Evolutionary conservation across 1,140 invertebrate species (phyloP).

Genomic region (Atopsyche davidsoni): DNA sequence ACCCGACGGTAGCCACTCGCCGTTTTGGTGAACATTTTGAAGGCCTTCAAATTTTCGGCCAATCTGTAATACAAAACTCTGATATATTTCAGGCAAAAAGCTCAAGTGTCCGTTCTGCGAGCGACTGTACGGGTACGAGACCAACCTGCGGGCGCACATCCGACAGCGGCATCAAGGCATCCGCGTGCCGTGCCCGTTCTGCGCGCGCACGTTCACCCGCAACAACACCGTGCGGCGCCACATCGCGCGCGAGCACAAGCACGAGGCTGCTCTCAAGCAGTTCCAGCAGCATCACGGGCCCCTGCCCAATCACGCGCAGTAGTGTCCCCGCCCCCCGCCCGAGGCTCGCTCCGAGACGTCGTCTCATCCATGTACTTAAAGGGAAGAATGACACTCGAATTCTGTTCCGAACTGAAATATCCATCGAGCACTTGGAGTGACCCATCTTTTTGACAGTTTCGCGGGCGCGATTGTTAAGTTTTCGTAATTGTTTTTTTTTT

Average conservation of each 20-base stretch:
- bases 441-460: no score
- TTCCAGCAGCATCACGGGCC: constrained; percentile 54
- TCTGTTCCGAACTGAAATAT: not conserved
- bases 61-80: not conserved
- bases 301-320: constrained; percentile 54
- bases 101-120: constrained; percentile 88
- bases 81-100: constrained; percentile 66
- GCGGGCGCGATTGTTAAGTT: constrained; percentile 5
- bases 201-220: constrained; percentile 82
- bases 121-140: constrained; percentile 87
- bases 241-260: constrained; percentile 80
- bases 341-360: constrained; percentile 5
- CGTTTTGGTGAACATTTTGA: not conserved
- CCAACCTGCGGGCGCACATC: constrained; percentile 84
- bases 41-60: not conserved
- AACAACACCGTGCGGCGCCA: constrained; percentile 86
- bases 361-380: constrained; percentile 22
- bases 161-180: constrained; percentile 85
- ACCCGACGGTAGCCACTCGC: constrained; percentile 38
- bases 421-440: no score
- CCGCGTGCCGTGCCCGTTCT: constrained; percentile 80
- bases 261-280: constrained; percentile 62
- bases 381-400: constrained; percentile 3
- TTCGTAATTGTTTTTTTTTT: constrained; percentile 8
- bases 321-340: constrained; percentile 31